phyloP scores from a whole-genome alignment of 2,113 vertebrate genomes.

The Tiliqua scincoides region DNA sequence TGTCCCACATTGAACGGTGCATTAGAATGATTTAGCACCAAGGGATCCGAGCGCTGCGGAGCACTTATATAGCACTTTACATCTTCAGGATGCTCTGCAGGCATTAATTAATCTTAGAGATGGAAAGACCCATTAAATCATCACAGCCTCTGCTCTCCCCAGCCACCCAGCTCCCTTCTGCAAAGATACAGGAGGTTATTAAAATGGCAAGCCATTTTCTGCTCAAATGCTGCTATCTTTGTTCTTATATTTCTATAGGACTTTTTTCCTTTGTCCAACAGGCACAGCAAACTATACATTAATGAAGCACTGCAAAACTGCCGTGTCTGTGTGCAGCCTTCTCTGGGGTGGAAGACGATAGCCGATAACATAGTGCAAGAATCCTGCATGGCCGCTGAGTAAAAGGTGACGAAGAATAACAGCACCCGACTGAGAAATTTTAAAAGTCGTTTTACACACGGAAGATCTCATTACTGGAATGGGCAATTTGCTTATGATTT shows the following conservation, averaged over 20 bases:
- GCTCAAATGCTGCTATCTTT: not conserved
- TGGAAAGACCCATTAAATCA: conserved; percentile 62
- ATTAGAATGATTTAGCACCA: conserved; percentile 45
- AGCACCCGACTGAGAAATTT: not conserved
- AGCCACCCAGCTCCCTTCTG: not conserved
- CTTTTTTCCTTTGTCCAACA: not conserved
- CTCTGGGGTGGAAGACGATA: not conserved
- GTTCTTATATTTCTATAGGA: not conserved
- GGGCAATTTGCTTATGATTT: not conserved
- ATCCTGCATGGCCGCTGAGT: not conserved
- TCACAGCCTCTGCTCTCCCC: conserved; percentile 26
- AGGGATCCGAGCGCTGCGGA: not conserved
- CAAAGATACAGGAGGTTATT: fast-evolving
- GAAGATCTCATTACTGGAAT: not conserved
- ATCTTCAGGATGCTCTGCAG: conserved; percentile 30
- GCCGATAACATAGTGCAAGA: not conserved
- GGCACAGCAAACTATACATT: not conserved
- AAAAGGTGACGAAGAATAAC: conserved; percentile 2
- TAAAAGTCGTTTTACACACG: not conserved
- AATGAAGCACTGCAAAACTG: fast-evolving
- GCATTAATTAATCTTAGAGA: conserved; percentile 54
- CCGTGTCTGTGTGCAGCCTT: not conserved
- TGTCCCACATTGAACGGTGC: not conserved
- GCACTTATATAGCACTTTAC: conserved; percentile 62
- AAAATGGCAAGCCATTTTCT: not conserved